These are phyloP conservation scores for Polydrusus pterygomalis DNA, from an alignment of 2,888 invertebrate species.

Conservation along the genomic window DNA sequence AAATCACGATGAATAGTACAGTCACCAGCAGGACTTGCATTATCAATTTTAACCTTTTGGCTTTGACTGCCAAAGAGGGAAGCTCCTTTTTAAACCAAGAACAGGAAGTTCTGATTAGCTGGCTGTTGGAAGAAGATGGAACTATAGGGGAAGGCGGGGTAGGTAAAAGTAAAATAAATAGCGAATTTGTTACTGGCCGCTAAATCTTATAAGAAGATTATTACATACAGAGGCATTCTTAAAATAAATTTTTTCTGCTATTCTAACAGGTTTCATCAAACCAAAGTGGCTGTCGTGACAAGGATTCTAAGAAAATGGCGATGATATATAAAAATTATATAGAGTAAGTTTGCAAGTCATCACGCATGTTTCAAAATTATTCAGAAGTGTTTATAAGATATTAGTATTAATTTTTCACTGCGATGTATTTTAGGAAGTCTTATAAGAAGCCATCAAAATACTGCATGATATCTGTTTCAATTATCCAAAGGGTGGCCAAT, in stretches of 20 bases:
- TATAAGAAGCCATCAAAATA: slow-evolving; percentile 28
- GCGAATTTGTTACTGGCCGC: too few species aligned
- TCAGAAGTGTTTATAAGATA: too few species aligned
- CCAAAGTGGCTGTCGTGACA: too few species aligned
- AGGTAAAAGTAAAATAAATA: too few species aligned
- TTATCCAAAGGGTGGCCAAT: slow-evolving; percentile 1
- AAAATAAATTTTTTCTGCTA: too few species aligned
- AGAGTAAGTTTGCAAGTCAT: not conserved
- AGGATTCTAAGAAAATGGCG: slow-evolving; percentile 5
- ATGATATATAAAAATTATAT: slow-evolving; percentile 5
- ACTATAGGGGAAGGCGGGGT: slow-evolving; percentile 14
- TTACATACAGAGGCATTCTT: too few species aligned
- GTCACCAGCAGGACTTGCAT: slow-evolving; percentile 24
- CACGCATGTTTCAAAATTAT: too few species aligned
- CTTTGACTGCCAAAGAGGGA: not conserved
- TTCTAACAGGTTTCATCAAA: too few species aligned
- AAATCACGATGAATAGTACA: slow-evolving; percentile 22
- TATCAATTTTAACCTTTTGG: slow-evolving; percentile 24
- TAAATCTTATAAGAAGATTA: too few species aligned
- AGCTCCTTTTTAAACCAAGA: not conserved
- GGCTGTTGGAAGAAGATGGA: slow-evolving; percentile 40
- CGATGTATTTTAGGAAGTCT: not conserved
- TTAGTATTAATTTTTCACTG: not conserved
- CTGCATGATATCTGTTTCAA: slow-evolving; percentile 34
- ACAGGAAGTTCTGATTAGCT: slow-evolving; percentile 12